A percentile compares a stretch with the other conserved stretches of the same genome.
phyloP scores from a whole-genome alignment of 2,888 invertebrate genomes.

The Deilephila elpenor region DNA sequence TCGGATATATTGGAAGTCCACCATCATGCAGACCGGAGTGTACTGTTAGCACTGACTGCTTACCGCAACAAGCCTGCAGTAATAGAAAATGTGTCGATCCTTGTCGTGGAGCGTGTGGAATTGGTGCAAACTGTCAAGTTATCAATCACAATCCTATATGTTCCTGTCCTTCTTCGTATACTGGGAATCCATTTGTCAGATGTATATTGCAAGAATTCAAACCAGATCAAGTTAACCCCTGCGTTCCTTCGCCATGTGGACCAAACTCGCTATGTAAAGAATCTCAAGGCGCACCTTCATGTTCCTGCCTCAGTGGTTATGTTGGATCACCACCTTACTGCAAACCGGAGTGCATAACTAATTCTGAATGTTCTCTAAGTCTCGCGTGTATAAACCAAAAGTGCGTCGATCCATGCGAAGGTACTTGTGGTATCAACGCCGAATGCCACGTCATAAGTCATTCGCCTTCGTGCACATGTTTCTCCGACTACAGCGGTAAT shows the following conservation, averaged over 20 bases:
- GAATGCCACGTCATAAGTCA: slow-evolving; percentile 91
- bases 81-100: slow-evolving; percentile 93
- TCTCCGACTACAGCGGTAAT: slow-evolving; percentile 88
- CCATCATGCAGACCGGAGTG: slow-evolving; percentile 92
- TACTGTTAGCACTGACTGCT: slow-evolving; percentile 89
- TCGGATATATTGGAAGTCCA: slow-evolving; percentile 89
- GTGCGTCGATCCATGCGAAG: slow-evolving; percentile 90
- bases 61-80: slow-evolving; percentile 89
- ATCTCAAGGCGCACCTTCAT: slow-evolving; percentile 87
- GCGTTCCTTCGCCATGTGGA: slow-evolving; percentile 92
- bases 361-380: slow-evolving; percentile 88
- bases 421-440: slow-evolving; percentile 89
- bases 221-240: slow-evolving; percentile 86
- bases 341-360: slow-evolving; percentile 91
- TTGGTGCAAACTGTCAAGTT: slow-evolving; percentile 89
- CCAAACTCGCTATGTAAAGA: slow-evolving; percentile 90
- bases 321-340: slow-evolving; percentile 90
- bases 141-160: slow-evolving; percentile 93
- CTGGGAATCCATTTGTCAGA: slow-evolving; percentile 91
- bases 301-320: slow-evolving; percentile 88
- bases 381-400: slow-evolving; percentile 91
- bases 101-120: slow-evolving; percentile 93
- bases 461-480: slow-evolving; percentile 89
- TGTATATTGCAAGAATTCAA: slow-evolving; percentile 83
- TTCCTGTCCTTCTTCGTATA: slow-evolving; percentile 87